A percentile compares a stretch with the other conserved stretches of the same genome.
phyloP scores from a whole-genome alignment of 2,888 invertebrate species.

The Pegoplata infirma region DNA sequence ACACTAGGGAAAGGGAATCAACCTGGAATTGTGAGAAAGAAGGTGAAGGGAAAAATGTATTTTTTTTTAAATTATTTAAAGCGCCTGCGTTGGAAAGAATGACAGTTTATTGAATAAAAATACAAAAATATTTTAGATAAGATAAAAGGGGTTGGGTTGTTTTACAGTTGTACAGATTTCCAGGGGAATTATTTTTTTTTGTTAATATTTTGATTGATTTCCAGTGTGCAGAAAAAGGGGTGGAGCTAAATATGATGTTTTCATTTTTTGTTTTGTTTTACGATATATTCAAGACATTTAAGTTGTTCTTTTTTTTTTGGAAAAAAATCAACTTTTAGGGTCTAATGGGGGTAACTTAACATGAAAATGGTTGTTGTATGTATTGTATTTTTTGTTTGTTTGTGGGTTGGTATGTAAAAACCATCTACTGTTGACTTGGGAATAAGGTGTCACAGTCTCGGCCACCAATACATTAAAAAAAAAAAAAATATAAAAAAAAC shows the following conservation, averaged over 20 bases:
- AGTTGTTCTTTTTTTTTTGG: slow-evolving; percentile 11
- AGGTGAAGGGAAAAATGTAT: not conserved
- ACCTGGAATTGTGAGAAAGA: not conserved
- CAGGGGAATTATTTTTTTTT: too few relatives aligned
- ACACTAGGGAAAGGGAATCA: not conserved
- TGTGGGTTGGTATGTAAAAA: slow-evolving; percentile 50
- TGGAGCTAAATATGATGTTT: slow-evolving; percentile 25
- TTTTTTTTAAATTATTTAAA: not conserved
- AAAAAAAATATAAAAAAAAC: not conserved
- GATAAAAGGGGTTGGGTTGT: slow-evolving; percentile 56
- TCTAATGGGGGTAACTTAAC: slow-evolving; percentile 56
- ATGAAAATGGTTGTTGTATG: slow-evolving; percentile 44
- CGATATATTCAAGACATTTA: not conserved
- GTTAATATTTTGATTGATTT: slow-evolving; percentile 28
- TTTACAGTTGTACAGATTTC: too few relatives aligned
- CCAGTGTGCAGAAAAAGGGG: slow-evolving; percentile 47
- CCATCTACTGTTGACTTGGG: slow-evolving; percentile 73
- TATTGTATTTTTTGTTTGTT: slow-evolving; percentile 12
- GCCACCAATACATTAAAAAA: slow-evolving; percentile 52
- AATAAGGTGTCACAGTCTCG: slow-evolving; percentile 74
- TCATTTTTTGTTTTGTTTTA: slow-evolving; percentile 13
- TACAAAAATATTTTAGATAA: slow-evolving; percentile 25
- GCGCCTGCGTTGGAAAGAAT: slow-evolving; percentile 48
- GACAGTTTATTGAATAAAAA: slow-evolving; percentile 13
- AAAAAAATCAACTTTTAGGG: slow-evolving; percentile 45